Evolutionary conservation across 1,140 invertebrate species (phyloP), one percentile per base, ranked within the genome.

Genomic region (Drosophila leontia): DNA sequence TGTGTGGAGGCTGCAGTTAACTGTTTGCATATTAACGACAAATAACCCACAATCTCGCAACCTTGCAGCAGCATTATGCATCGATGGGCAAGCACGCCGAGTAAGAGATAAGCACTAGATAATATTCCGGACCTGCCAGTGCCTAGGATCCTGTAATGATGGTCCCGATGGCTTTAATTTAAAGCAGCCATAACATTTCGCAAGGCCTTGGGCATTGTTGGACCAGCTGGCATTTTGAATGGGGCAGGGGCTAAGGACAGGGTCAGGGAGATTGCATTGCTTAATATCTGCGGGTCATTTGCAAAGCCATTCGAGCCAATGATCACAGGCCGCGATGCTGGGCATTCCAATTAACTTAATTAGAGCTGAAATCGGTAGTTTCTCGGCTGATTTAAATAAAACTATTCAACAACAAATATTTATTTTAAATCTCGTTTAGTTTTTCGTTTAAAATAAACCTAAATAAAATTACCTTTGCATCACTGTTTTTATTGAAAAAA

Each of bases 21-120:
- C 84, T 88, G 84, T 88, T 88, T 88, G 84, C 84, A 87, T 87
- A 87, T 87, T 87, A 87, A 87, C 80, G 84, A 84, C 80, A 87
- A 88, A 84, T 88, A 87, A 72, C 72, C 72, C 72, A 61, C 72
- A 68, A 88, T 78, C 74, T 56, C 56, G 35, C 72, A 80, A 63
- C 61, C 50, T 68, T 68, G 57, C 84, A 68, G 64, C 69, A 48
- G 45, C 57, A 75, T 75, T 61, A 42, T 58, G n/a, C 69, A 68
- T 47, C 64, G 59, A 60, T 72, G 63, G 65, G 44, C 62, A 37
- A 42, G 60, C 57, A 53, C 56, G 55, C 61, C 53, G 82, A 79
- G 68, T 72, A 63, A 79, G 65, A 80, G 80, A 83, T 87, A 87
- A 88, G 82, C 79, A 76, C 68, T 72, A 88, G 84, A 87, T 88